Conservation (phyloP, 2,888 invertebrate genomes). For the Drosophila infuscata region DNA sequence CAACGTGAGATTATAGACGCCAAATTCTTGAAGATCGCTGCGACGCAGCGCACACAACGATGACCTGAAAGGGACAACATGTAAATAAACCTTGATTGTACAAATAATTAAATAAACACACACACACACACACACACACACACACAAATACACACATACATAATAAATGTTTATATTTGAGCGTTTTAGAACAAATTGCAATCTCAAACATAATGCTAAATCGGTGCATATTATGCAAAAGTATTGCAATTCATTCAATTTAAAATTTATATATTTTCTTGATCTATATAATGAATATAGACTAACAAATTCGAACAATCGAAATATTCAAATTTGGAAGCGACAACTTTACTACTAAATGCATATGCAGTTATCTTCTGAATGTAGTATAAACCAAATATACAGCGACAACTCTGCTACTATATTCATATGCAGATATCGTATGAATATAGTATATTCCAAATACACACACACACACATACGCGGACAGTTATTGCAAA, state of each 20-base stretch:
- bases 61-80: conserved; percentile 84
- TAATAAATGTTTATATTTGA: not conserved
- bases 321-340: not conserved
- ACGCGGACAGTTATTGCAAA: conserved; percentile 15
- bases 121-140: not conserved
- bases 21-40: conserved; percentile 88
- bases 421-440: conserved; percentile 1
- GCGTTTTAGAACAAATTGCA: conserved; percentile 5
- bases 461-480: not conserved
- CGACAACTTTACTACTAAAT: not conserved
- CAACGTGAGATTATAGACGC: conserved; percentile 89
- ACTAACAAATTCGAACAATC: not conserved
- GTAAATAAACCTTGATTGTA: conserved; percentile 8
- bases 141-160: conserved; percentile 44
- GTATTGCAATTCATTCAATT: not conserved
- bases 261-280: not conserved
- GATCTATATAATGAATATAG: not conserved
- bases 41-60: conserved; percentile 86
- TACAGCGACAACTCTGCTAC: not conserved
- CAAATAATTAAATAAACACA: not conserved
- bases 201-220: not conserved
- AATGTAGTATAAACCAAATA: too few species aligned
- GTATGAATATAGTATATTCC: not conserved
- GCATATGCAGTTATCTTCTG: not conserved
- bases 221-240: not conserved